These are phyloP conservation scores for Linepithema humile DNA, from an alignment of 1,140 invertebrate species.

Conservation along the genomic window DNA sequence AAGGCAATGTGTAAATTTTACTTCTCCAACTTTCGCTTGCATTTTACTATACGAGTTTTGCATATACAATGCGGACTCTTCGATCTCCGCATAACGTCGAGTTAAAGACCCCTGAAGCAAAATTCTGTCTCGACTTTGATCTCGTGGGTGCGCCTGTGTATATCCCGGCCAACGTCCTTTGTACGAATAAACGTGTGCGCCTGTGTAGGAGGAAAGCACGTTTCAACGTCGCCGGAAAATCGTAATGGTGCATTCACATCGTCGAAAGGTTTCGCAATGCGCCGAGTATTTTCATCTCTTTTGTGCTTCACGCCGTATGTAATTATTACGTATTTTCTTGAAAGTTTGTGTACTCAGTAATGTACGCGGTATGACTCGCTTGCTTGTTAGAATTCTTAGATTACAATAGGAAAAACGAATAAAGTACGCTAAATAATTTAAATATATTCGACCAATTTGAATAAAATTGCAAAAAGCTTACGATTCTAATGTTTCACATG, in stretches of 20 bases:
- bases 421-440: neutral
- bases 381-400: neutral
- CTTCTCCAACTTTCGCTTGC: conserved; percentile 41
- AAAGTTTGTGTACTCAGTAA: neutral
- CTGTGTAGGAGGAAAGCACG: conserved; percentile 40
- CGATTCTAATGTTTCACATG: neutral
- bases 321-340: neutral
- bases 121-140: conserved; percentile 72
- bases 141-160: conserved; percentile 35
- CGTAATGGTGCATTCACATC: conserved; percentile 60
- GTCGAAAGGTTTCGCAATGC: neutral
- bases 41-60: conserved; percentile 43
- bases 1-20: conserved; percentile 46
- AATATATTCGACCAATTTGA: neutral
- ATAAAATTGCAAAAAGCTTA: neutral
- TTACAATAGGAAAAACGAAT: neutral
- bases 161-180: conserved; percentile 54
- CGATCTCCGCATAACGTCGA: conserved; percentile 64
- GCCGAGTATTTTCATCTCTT: neutral
- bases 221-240: conserved; percentile 43
- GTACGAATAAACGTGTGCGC: conserved; percentile 56
- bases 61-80: conserved; percentile 50
- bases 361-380: neutral
- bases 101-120: conserved; percentile 69
- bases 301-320: neutral